A percentile compares a stretch with the other conserved stretches of the same genome.
phyloP scores from a whole-genome alignment of 2,888 invertebrate genomes.

The Myopa tessellatipennis region DNA sequence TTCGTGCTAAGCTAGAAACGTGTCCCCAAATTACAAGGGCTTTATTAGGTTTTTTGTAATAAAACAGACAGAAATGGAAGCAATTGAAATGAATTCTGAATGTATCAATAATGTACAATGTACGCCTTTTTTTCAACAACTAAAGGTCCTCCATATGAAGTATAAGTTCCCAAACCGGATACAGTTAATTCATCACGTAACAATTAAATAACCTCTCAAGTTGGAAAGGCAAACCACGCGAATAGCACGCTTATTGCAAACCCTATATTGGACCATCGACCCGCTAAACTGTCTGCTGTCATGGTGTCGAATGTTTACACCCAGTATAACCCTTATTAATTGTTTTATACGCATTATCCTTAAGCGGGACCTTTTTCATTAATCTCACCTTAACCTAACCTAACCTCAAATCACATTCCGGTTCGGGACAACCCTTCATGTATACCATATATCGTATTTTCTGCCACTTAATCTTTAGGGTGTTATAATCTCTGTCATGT shows the following conservation, averaged over 20 bases:
- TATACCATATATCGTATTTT: background rate
- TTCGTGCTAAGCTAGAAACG: no score
- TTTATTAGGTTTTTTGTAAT: no score
- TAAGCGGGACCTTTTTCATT: background rate
- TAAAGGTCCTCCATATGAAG: no score
- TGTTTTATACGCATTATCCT: background rate
- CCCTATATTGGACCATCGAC: background rate
- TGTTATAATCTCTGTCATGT: background rate
- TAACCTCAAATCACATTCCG: background rate
- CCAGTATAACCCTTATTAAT: background rate
- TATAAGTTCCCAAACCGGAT: background rate
- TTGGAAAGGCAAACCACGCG: background rate
- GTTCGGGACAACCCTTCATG: background rate
- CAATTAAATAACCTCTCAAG: no score
- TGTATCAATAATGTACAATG: no score
- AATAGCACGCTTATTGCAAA: background rate
- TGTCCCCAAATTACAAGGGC: no score
- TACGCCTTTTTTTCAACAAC: background rate
- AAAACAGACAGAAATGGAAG: no score
- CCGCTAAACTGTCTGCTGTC: background rate
- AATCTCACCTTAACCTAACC: background rate
- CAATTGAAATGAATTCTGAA: no score
- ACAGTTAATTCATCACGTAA: background rate
- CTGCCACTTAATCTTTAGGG: background rate
- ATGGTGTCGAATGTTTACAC: background rate